Percentiles rank a stretch among this genome's conserved stretches.
Conservation (phyloP, 1,140 invertebrate species). For the Anastrepha ludens region DNA sequence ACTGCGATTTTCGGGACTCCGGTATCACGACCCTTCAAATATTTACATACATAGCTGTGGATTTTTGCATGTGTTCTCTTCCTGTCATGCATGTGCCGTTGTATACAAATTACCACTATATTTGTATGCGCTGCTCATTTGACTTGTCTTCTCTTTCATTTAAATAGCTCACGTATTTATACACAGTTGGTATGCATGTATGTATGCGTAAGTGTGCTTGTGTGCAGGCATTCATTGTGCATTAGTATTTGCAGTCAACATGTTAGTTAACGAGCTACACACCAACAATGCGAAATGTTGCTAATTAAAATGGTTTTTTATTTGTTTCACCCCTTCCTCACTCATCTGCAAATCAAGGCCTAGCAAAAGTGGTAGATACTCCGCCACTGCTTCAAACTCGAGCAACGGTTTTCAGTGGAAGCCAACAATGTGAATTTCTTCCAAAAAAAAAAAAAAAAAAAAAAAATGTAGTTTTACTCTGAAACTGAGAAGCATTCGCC, state of each 20-base stretch:
- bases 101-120: background rate
- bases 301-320: constrained; percentile 73
- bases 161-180: constrained; percentile 31
- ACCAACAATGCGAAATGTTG: constrained; percentile 67
- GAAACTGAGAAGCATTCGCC: too few relatives aligned
- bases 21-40: too few relatives aligned
- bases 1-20: too few relatives aligned
- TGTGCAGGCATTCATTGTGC: background rate
- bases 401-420: too few relatives aligned
- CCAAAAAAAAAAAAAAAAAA: too few relatives aligned
- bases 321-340: constrained; percentile 61
- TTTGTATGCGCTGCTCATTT: constrained; percentile 27
- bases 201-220: background rate
- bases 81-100: too few relatives aligned
- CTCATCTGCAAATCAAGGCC: background rate
- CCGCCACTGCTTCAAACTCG: too few relatives aligned
- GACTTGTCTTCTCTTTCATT: constrained; percentile 34
- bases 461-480: too few relatives aligned
- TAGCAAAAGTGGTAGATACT: too few relatives aligned
- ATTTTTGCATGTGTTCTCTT: background rate
- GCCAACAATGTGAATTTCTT: too few relatives aligned
- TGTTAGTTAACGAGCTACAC: constrained; percentile 67
- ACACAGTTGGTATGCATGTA: background rate
- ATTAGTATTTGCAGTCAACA: constrained; percentile 16
- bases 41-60: background rate